These are phyloP conservation scores for Tretioscincus oriximinensis DNA, from an alignment of 2,113 vertebrate species.

Conservation along the genomic window DNA sequence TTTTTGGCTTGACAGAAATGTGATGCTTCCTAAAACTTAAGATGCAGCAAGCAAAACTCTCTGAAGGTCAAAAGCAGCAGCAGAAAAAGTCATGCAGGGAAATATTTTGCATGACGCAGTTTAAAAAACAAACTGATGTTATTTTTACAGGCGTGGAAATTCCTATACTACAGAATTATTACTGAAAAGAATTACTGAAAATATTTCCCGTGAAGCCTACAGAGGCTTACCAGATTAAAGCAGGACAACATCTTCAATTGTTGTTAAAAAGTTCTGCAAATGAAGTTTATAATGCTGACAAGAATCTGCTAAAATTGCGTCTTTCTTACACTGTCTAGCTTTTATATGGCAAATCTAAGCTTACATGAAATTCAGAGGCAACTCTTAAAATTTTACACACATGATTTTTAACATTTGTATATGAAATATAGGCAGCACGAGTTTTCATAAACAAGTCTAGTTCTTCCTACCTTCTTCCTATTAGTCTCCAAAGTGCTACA, in stretches of 20 bases:
- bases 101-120: conserved; percentile 19
- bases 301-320: no score
- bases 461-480: no score
- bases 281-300: no score
- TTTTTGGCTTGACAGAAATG: conserved; percentile 56
- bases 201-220: background rate
- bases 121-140: no score
- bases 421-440: background rate
- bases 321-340: no score
- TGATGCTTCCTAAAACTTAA: conserved; percentile 57
- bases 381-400: background rate
- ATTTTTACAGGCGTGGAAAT: background rate
- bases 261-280: no score
- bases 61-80: conserved; percentile 57
- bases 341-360: no score
- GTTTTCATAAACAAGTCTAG: no score
- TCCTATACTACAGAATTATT: no score
- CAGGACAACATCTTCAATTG: no score
- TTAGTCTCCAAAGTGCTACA: no score
- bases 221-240: no score
- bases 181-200: background rate
- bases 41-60: conserved; percentile 49
- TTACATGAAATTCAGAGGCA: conserved; percentile 18
- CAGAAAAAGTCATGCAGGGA: conserved; percentile 20
- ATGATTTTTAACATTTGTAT: background rate